Conservation (phyloP, 2,797 vertebrate genomes). For the Arctocebus calabarensis region DNA sequence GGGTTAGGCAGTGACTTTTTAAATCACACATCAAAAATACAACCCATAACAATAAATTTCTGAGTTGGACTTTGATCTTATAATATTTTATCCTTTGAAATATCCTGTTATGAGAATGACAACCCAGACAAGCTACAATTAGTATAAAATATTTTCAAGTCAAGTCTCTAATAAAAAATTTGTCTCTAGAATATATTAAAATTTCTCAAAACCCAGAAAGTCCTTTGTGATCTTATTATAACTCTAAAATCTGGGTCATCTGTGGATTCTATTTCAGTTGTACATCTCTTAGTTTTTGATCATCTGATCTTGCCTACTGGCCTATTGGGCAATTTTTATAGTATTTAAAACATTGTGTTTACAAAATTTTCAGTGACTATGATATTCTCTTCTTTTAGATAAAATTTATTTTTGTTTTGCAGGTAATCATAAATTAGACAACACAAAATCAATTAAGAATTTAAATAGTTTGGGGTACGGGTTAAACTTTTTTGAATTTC, state of each 20-base stretch:
- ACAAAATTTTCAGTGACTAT: neutral
- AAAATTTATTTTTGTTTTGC: slow-evolving; percentile 21
- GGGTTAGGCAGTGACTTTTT: neutral
- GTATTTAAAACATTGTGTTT: neutral
- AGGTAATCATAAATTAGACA: neutral
- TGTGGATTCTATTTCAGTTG: neutral
- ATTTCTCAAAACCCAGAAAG: neutral
- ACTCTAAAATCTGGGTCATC: neutral
- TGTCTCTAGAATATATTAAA: neutral
- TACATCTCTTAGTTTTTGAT: neutral
- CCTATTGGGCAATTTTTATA: neutral
- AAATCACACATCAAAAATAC: neutral
- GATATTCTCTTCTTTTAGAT: slow-evolving; percentile 1
- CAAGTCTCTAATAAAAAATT: neutral
- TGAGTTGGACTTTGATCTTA: neutral
- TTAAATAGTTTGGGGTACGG: neutral
- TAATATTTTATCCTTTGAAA: slow-evolving; percentile 16
- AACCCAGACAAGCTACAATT: neutral
- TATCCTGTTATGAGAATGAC: neutral
- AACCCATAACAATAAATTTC: neutral
- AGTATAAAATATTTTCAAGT: neutral
- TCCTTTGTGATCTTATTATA: neutral
- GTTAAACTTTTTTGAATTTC: neutral
- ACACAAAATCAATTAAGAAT: neutral
- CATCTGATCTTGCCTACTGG: neutral